phyloP scores from a whole-genome alignment of 2,888 invertebrate species.

The Notocelia uddmanniana region DNA sequence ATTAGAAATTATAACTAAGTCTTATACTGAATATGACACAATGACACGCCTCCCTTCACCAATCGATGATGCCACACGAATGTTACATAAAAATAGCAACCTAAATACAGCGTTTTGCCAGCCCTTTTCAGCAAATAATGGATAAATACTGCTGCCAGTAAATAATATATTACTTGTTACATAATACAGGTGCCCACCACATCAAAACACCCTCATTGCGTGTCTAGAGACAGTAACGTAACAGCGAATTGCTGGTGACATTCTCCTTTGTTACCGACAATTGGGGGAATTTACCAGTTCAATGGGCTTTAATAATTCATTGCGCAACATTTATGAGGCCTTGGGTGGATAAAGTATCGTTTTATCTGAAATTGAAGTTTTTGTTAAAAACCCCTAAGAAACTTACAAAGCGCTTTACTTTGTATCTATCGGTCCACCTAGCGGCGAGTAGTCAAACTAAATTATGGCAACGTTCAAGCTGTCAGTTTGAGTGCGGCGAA shows the following conservation, averaged over 20 bases:
- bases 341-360: constrained; percentile 12
- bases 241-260: constrained; percentile 35
- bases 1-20: background rate
- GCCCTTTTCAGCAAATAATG: constrained; percentile 17
- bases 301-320: constrained; percentile 39
- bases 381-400: background rate
- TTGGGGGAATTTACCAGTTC: constrained; percentile 34
- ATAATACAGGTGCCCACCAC: constrained; percentile 21
- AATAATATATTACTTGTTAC: constrained; percentile 29
- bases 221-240: constrained; percentile 32
- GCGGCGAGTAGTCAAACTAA: constrained; percentile 14
- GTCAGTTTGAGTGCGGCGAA: background rate
- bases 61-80: constrained; percentile 12
- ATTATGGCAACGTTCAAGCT: background rate
- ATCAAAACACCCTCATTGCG: constrained; percentile 41
- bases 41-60: background rate
- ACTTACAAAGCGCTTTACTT: background rate
- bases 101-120: constrained; percentile 2
- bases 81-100: background rate
- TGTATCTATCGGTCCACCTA: constrained; percentile 21
- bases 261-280: constrained; percentile 36
- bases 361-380: constrained; percentile 1
- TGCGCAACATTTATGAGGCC: constrained; percentile 18
- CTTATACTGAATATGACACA: background rate
- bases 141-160: constrained; percentile 2